These are phyloP conservation scores for Cirrhinus mrigala DNA, from an alignment of 2,797 vertebrate species.

Conservation along the genomic window DNA sequence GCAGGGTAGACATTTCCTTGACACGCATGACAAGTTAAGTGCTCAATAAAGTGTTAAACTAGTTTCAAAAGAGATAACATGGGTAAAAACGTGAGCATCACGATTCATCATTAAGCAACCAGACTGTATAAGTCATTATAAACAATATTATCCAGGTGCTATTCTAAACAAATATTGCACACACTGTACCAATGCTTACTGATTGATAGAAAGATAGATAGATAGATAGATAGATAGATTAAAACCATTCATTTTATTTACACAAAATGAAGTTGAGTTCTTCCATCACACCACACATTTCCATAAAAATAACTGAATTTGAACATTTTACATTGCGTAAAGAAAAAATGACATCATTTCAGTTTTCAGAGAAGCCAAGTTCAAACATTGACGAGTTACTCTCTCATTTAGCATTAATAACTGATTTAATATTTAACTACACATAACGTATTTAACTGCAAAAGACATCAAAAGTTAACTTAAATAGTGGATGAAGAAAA, in stretches of 20 bases:
- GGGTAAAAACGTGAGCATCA: background rate
- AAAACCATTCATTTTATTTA: too few relatives aligned
- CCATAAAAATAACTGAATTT: background rate
- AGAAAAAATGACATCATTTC: background rate
- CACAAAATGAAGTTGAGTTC: background rate
- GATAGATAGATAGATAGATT: too few relatives aligned
- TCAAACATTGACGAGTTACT: background rate
- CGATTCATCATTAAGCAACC: background rate
- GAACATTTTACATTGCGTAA: background rate
- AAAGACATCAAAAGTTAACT: background rate
- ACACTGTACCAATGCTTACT: background rate
- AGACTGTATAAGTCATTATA: background rate
- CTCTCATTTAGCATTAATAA: conserved; percentile 3
- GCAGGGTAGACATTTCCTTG: background rate
- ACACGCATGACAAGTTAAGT: conserved; percentile 21
- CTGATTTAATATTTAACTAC: conserved; percentile 15
- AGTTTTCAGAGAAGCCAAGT: background rate
- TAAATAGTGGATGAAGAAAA: background rate
- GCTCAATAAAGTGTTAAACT: conserved; percentile 24
- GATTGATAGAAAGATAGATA: too few relatives aligned
- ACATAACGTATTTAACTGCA: conserved; percentile 8
- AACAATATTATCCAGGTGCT: background rate
- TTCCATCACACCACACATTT: background rate
- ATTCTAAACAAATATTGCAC: background rate
- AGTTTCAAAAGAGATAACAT: background rate